These are phyloP conservation scores for Myotis lucifugus DNA, from an alignment of 2,113 vertebrate genomes.

Conservation along the genomic window DNA sequence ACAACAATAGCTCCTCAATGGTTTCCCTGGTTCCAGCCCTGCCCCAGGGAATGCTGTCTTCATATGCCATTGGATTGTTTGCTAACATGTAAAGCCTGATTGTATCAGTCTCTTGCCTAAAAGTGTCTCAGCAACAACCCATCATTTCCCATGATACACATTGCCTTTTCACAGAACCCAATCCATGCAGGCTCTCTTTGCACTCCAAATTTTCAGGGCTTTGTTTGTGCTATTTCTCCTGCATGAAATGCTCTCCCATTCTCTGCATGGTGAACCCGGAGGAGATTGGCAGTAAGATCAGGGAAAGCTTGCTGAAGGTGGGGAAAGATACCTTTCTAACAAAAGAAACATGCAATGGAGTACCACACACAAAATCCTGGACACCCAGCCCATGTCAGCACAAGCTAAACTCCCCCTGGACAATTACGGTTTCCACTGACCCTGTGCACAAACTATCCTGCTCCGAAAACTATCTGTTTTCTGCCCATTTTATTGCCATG, in stretches of 20 bases:
- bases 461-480: not conserved
- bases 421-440: not conserved
- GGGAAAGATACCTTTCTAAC: not conserved
- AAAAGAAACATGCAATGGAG: not conserved
- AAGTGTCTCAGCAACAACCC: not conserved
- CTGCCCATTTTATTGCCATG: not conserved
- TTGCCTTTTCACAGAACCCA: not conserved
- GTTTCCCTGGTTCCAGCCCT: not conserved
- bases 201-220: not conserved
- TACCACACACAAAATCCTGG: not conserved
- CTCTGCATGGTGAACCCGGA: not conserved
- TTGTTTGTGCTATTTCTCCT: not conserved
- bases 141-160: not conserved
- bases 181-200: not conserved
- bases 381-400: not conserved
- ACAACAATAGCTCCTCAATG: not conserved
- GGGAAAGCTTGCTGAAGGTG: not conserved
- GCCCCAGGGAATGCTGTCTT: not conserved
- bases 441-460: not conserved
- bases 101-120: not conserved
- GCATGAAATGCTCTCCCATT: not conserved
- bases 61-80: not conserved
- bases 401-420: not conserved
- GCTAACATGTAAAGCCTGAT: not conserved
- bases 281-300: not conserved